Base-by-base conservation (phyloP, 2,113 vertebrate species). In the Prunella himalayana region DNA sequence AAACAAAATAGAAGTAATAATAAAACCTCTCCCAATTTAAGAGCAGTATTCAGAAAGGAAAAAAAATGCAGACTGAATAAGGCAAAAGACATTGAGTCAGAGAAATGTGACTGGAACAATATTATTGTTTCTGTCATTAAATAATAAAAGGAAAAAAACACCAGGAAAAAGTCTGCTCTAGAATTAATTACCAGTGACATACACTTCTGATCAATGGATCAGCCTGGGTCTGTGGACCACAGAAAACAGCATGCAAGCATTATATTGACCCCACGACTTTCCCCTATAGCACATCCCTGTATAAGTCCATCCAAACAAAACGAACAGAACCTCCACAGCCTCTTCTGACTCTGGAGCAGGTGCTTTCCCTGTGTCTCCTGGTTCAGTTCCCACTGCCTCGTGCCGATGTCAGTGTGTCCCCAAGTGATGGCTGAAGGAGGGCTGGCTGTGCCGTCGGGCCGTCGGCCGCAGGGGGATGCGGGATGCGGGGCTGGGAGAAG, bases 361-460 rank as follows among this genome's bases (percentile, higher is more conserved):
- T 30, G 22, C 13, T 56, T 44, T 61, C 45, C 47, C 7, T 27
- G 0, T 6, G 4, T 27, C 11, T 59, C 28, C 44, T 27, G 35
- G 3, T 19, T 68, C 14, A 9, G 5, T 28, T 56, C 31, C 25
- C 89, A 64, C 53, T 47, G 47, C 5, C 0, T 0, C 0, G 25
- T 15, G 68, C 37, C 0, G 1, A 4, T 15, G 42, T 13, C 51
- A 15, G 9, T 1, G 9, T 0, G 4, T 20, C 6, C n/a, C 19
- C 56, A 10, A 1, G 11, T 18, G 2, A 0, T 6, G 42, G 56
- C 65, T 28, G 23, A 56, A 28, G 49, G 22, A 28, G 30, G 33
- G 37, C 28, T 27, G 57, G 13, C 54, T 80, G 63, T 49, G 60
- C 22, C 4, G 37, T 17, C 0, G 1, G 64, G 39, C 20, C 37